Conservation (phyloP, 2,113 vertebrate species). For the Saccopteryx leptura region DNA sequence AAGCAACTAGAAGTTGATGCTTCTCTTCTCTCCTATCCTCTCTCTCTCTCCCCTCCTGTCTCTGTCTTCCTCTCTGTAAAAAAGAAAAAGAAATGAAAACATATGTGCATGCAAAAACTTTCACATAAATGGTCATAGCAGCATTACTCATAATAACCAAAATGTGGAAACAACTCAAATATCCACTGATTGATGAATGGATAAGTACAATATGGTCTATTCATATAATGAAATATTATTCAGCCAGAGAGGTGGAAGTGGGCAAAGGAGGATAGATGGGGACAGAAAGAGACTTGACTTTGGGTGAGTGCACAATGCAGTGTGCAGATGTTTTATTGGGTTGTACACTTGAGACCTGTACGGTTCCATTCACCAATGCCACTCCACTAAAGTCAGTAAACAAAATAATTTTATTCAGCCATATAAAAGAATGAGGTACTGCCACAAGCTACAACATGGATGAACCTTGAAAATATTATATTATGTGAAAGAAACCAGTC, state of each 20-base stretch:
- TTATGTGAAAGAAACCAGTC: constrained; percentile 44
- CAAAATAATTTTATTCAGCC: constrained; percentile 9
- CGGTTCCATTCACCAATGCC: no score
- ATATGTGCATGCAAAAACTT: background rate
- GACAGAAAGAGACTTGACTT: no score
- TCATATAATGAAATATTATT: constrained; percentile 40
- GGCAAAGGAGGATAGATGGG: no score
- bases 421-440: constrained; percentile 52
- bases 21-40: no score
- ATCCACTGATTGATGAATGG: constrained; percentile 1
- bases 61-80: no score
- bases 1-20: no score
- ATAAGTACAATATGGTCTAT: constrained; percentile 47
- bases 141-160: constrained; percentile 46
- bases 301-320: no score
- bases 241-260: no score
- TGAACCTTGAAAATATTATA: constrained; percentile 34
- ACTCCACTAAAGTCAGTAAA: no score
- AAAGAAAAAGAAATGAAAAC: constrained; percentile 30
- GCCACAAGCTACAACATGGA: background rate
- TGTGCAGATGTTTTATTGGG: no score
- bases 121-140: background rate
- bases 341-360: no score
- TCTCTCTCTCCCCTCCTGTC: no score
- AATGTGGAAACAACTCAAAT: constrained; percentile 31